Base-by-base conservation (phyloP, 2,797 vertebrate species). In the Varecia variegata region DNA sequence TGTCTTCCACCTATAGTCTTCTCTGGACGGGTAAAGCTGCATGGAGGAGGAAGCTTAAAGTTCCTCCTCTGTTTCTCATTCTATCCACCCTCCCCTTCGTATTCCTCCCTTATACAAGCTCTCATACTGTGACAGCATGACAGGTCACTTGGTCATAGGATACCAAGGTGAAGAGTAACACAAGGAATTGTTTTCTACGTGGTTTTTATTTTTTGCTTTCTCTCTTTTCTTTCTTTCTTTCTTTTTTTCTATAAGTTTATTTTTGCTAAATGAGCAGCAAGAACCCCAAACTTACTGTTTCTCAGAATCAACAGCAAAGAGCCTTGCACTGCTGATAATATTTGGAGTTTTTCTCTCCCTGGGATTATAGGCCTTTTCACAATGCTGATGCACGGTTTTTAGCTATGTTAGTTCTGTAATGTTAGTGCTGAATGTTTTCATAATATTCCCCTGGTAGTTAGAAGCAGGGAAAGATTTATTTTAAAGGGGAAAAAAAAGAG, bases 381-480 rank as follows among this genome's bases (percentile, higher is more conserved):
- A 88, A 94, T 92, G 97, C 96, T 97, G 96, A 98, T 97, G 76
- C 60, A 81, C 30, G 23, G 47, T 94, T 97, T 98, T 97, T 94
- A 90, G 88, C 91, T 95, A 73, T 95, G 96, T 98, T 97, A 94
- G 93, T 76, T 97, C 95, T 96, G 82, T 96, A 97, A 97, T 94
- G 96, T 97, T 97, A 97, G 96, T 96, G 96, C 95, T 97, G 94
- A 97, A 96, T 97, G 97, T 97, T 97, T 98, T 97, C 87, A 88
- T 97, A 97, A 97, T 97, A 97, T 97, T 97, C 97, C 97, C 96
- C 73, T 96, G 96, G 83, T 95, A 97, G 80, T 96, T 90, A 93
- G 97, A 96, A 95, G 94, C 92, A 82, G 86, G 60, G 88, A 97
- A 98, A 96, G 96, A 97, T 97, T 98, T 97, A 97, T 97, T 96